These are phyloP conservation scores for Sympetrum striolatum DNA, from an alignment of 2,888 invertebrate species.

Conservation along the genomic window DNA sequence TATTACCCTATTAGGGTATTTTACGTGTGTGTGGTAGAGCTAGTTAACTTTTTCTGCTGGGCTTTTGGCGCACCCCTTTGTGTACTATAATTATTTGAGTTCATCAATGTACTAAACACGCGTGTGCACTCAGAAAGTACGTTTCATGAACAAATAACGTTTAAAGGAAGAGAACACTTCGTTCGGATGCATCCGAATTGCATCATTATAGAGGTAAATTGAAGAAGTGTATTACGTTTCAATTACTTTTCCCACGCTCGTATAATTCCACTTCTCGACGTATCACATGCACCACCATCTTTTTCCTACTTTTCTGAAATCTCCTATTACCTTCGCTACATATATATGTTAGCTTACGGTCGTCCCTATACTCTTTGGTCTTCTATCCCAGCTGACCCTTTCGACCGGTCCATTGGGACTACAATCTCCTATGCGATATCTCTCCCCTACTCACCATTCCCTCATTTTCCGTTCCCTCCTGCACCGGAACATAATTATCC, in stretches of 20 bases:
- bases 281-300: background rate
- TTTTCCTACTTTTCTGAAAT: background rate
- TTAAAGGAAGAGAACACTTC: too few species aligned
- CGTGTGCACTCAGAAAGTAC: too few species aligned
- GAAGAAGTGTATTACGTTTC: too few species aligned
- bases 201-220: too few species aligned
- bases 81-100: too few species aligned
- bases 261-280: background rate
- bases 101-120: too few species aligned
- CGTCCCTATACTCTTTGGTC: background rate
- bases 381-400: background rate
- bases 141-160: too few species aligned
- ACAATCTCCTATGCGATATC: background rate
- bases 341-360: background rate
- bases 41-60: too few species aligned
- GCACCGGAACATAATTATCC: background rate
- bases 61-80: too few species aligned
- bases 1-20: too few species aligned
- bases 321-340: background rate
- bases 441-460: background rate
- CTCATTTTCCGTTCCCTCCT: background rate
- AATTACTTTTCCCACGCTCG: background rate
- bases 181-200: too few species aligned
- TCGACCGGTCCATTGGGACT: background rate
- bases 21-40: too few species aligned